phyloP scores from a whole-genome alignment of 2,888 invertebrate genomes.

The Caenorhabditis zanzibari region DNA sequence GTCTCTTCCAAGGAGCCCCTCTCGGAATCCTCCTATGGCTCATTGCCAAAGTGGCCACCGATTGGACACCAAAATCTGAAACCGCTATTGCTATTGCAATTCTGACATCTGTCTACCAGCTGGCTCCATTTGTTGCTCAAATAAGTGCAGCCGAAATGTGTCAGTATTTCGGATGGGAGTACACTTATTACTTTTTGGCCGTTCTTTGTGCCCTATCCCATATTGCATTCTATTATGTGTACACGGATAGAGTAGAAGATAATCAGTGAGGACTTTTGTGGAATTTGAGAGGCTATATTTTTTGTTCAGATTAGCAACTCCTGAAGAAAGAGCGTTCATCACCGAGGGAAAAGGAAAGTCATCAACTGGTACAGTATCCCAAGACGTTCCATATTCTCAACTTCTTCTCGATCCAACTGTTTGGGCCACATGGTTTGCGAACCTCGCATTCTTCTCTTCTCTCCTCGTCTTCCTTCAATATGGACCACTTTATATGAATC shows the following conservation, averaged over 20 bases:
- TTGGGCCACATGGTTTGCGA: slow-evolving; percentile 68
- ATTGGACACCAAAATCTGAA: slow-evolving; percentile 70
- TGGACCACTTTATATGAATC: slow-evolving; percentile 66
- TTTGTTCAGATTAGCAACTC: slow-evolving; percentile 42
- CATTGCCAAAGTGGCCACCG: slow-evolving; percentile 63
- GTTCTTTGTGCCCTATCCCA: slow-evolving; percentile 46
- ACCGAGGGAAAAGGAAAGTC: slow-evolving; percentile 53
- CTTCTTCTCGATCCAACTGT: slow-evolving; percentile 66
- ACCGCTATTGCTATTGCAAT: slow-evolving; percentile 67
- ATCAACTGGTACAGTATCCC: neutral
- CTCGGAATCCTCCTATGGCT: slow-evolving; percentile 67
- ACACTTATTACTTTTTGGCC: slow-evolving; percentile 68
- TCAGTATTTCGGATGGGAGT: slow-evolving; percentile 62
- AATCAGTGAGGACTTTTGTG: slow-evolving; percentile 33
- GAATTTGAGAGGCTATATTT: too few relatives aligned
- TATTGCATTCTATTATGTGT: slow-evolving; percentile 53
- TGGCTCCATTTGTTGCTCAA: slow-evolving; percentile 67
- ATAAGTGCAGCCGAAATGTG: slow-evolving; percentile 66
- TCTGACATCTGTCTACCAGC: slow-evolving; percentile 65
- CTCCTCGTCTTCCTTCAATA: slow-evolving; percentile 67
- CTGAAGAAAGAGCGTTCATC: slow-evolving; percentile 59
- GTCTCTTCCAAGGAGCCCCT: slow-evolving; percentile 66
- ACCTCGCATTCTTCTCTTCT: slow-evolving; percentile 66
- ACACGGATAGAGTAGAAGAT: slow-evolving; percentile 55
- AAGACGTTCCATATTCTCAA: slow-evolving; percentile 47